These are phyloP conservation scores for Apodemia zela DNA, from an alignment of 2,888 invertebrate genomes.

Conservation along the genomic window DNA sequence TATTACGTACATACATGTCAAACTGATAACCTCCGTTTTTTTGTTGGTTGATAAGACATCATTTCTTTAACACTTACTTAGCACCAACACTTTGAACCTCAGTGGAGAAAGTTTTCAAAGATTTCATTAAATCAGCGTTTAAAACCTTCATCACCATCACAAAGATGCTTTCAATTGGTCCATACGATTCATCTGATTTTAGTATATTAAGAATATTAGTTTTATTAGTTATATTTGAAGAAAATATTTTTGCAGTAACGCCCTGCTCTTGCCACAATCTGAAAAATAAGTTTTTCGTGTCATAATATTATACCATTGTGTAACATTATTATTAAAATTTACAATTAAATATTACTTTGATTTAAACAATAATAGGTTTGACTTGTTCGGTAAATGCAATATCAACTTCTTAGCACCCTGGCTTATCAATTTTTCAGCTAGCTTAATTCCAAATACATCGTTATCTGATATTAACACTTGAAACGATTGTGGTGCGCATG, in stretches of 20 bases:
- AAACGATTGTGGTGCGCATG: constrained; percentile 34
- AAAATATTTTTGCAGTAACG: constrained; percentile 5
- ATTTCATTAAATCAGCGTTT: background rate
- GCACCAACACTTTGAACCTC: background rate
- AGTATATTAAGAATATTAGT: background rate
- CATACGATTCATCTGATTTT: background rate
- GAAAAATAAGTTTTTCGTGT: background rate
- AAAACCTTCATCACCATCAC: background rate
- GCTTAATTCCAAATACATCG: constrained; percentile 37
- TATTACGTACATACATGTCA: too few relatives aligned
- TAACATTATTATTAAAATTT: background rate
- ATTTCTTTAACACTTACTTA: constrained; percentile 13
- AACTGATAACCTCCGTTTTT: too few relatives aligned
- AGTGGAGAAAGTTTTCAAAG: background rate
- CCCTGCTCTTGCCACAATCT: background rate
- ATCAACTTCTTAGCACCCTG: constrained; percentile 46
- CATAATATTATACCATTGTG: background rate
- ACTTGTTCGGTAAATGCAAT: constrained; percentile 33
- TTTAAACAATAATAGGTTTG: constrained; percentile 22
- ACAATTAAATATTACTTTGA: constrained; percentile 24
- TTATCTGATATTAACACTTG: constrained; percentile 45
- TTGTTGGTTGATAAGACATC: too few relatives aligned
- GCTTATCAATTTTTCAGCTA: constrained; percentile 42
- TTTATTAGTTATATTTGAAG: constrained; percentile 14
- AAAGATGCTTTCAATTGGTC: constrained; percentile 10